These are phyloP conservation scores for Hippoglossus stenolepis DNA, from an alignment of 2,113 vertebrate genomes.

Conservation along the genomic window DNA sequence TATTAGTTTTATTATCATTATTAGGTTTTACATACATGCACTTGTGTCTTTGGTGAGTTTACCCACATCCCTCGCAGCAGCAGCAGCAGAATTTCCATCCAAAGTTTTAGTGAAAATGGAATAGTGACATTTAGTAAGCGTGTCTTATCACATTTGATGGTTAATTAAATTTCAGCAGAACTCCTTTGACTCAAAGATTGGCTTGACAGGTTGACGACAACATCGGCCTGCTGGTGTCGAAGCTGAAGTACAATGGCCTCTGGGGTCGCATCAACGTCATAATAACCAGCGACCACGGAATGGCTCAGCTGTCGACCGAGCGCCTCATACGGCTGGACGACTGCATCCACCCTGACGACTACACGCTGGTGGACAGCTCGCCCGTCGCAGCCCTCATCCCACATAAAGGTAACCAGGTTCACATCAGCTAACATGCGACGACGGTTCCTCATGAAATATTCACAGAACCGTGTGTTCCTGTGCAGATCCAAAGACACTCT, in stretches of 20 bases:
- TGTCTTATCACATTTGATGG: too few species aligned
- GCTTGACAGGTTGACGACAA: constrained; percentile 84
- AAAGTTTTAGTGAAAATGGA: too few species aligned
- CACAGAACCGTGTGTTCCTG: not conserved
- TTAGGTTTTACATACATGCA: too few species aligned
- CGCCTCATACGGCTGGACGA: constrained; percentile 86
- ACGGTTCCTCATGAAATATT: not conserved
- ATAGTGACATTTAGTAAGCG: too few species aligned
- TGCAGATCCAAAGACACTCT: constrained; percentile 49
- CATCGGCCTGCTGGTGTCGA: constrained; percentile 84
- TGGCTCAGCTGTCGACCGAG: constrained; percentile 89
- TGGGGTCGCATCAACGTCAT: constrained; percentile 91
- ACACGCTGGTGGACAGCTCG: constrained; percentile 85
- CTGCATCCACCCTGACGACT: constrained; percentile 84
- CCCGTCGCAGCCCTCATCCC: constrained; percentile 91
- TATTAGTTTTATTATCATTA: too few species aligned
- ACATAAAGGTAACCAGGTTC: constrained; percentile 71
- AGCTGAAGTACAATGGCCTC: constrained; percentile 83
- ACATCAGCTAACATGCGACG: too few species aligned
- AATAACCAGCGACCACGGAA: constrained; percentile 97
- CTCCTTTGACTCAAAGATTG: too few species aligned
- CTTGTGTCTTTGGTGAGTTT: too few species aligned
- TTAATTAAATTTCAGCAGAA: too few species aligned
- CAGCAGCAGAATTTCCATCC: too few species aligned
- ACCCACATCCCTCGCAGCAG: too few species aligned